Percentiles rank a stretch among this genome's conserved stretches.
Conservation (phyloP, 2,797 vertebrate genomes). For the Remorina albescens region DNA sequence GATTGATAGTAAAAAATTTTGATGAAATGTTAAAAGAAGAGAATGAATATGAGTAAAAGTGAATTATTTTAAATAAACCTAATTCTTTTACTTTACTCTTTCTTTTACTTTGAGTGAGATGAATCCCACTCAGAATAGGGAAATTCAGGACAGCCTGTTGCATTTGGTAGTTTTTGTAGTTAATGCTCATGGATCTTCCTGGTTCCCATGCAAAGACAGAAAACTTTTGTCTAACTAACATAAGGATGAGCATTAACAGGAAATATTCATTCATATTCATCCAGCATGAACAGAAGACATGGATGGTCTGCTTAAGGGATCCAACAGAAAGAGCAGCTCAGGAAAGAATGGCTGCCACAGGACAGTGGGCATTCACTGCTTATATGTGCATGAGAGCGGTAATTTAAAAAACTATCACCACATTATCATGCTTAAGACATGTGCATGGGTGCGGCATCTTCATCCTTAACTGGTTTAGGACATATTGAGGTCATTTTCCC, state of each 20-base stretch:
- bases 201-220: slow-evolving; percentile 13
- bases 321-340: slow-evolving; percentile 26
- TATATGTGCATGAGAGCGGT: slow-evolving; percentile 35
- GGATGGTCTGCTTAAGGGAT: slow-evolving; percentile 48
- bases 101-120: no score
- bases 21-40: not conserved
- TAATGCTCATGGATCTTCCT: slow-evolving; percentile 5
- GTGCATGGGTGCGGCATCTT: slow-evolving; percentile 74
- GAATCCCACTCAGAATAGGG: not conserved
- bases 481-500: slow-evolving; percentile 81
- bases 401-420: slow-evolving; percentile 65
- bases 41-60: not conserved
- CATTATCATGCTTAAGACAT: slow-evolving; percentile 75
- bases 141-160: not conserved
- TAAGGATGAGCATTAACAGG: no score
- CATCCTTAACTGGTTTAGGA: slow-evolving; percentile 80
- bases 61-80: not conserved
- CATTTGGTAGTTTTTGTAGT: not conserved
- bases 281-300: slow-evolving; percentile 49
- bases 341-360: slow-evolving; percentile 19
- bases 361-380: slow-evolving; percentile 37
- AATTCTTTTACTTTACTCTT: not conserved
- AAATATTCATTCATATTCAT: no score
- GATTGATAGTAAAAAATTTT: not conserved
- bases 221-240: slow-evolving; percentile 11